A percentile compares a stretch with the other conserved stretches of the same genome.
Evolutionary conservation across 2,888 invertebrate genomes (phyloP).

Genomic region (Morinoia aosen): DNA sequence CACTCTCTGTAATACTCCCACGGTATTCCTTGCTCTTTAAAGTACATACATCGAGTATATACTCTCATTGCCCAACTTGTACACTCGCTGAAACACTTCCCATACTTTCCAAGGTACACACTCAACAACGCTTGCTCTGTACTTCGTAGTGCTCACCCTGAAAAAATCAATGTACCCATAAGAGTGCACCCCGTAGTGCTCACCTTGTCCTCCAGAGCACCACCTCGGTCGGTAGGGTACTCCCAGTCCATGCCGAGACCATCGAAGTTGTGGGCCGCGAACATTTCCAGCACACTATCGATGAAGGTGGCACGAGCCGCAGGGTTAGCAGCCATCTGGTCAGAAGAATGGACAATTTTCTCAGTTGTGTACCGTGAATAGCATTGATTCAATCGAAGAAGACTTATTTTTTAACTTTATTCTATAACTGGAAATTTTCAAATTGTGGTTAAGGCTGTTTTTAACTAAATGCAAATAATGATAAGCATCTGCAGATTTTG

Average conservation of each 20-base stretch:
- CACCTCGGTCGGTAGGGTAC: slow-evolving; percentile 70
- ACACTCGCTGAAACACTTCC: no score
- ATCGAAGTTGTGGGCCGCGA: slow-evolving; percentile 70
- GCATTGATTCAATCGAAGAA: no score
- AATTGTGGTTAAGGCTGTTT: no score
- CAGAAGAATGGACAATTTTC: neutral
- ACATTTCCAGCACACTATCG: slow-evolving; percentile 69
- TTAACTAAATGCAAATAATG: no score
- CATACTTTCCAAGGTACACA: neutral
- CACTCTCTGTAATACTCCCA: no score
- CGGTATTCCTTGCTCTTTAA: no score
- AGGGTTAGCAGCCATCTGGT: slow-evolving; percentile 63
- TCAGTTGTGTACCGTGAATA: neutral
- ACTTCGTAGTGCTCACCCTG: neutral
- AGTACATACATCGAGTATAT: no score
- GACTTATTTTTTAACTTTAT: no score
- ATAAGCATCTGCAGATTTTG: no score
- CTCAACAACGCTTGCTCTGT: neutral
- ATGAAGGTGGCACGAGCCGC: slow-evolving; percentile 69
- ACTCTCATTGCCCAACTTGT: no score
- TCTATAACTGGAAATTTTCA: no score
- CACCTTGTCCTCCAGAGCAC: slow-evolving; percentile 68
- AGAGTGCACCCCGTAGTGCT: neutral
- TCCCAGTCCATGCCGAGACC: slow-evolving; percentile 71
- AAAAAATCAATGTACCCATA: no score